Evolutionary conservation across 2,797 vertebrate species (phyloP), one percentile per base, ranked within the genome.

Genomic region (Hippocampus kuda): DNA sequence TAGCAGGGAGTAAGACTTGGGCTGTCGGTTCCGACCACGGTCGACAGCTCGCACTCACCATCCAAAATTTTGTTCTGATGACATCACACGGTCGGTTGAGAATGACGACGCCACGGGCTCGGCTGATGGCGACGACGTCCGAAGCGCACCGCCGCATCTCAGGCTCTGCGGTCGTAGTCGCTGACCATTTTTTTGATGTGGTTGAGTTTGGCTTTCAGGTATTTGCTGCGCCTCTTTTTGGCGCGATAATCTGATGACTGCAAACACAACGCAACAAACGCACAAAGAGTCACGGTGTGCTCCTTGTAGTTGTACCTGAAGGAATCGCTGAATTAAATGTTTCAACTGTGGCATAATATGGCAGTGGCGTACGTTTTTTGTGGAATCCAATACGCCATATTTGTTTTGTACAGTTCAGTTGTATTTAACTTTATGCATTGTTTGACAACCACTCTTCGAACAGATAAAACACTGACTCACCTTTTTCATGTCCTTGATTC

Each of bases 111-210:
- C 30, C 30, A 30, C 30, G 30, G 30, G 30, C 30, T 30, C 30
- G 30, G 34, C 34, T 34, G 34, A 26, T 12, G 12, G n/a, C 16
- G 26, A 4, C 42, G n/a, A 11, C 24, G 7, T 26, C 65, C 26
- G 1, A 49, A 13, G 27, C 48, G 26, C 27, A 20, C 20, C 66
- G 12, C 12, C 11, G 12, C 46, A 6, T 22, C 38, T 57, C 81
- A 92, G 68, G 74, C 74, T 48, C 64, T 68, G 67, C 72, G 85
- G 71, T 94, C 92, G 13, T 87, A 96, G 51, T 95, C 88, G 27
- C 88, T 88, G 67, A 97, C 94, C 93, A 88, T 92, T 83, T 84
- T 89, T 87, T 97, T 97, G 86, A 97, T 92, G 79, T 95, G 93
- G 51, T 86, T 93, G 53, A 96, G 88, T 80, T 94, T 96, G 71